These are phyloP conservation scores for Psephotus haematonotus DNA, from an alignment of 2,113 vertebrate species.

Conservation along the genomic window DNA sequence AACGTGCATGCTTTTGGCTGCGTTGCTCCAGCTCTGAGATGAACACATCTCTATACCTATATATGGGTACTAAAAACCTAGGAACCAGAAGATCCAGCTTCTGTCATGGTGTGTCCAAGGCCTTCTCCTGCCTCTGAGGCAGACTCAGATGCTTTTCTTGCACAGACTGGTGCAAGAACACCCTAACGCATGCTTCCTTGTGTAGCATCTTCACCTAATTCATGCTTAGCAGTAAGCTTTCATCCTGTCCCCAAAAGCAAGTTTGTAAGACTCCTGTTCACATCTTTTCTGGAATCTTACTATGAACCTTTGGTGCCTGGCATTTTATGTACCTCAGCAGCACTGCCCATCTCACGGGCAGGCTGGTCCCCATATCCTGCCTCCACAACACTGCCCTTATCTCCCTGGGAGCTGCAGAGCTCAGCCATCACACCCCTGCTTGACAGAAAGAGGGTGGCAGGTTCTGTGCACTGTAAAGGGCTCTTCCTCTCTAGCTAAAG, in stretches of 20 bases:
- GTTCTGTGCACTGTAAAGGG: background rate
- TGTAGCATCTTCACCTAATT: background rate
- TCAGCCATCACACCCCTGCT: background rate
- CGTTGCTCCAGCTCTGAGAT: background rate
- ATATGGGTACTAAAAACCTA: rapidly evolving
- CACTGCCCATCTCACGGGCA: rapidly evolving
- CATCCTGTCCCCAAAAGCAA: background rate
- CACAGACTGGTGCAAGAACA: background rate
- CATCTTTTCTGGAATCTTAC: background rate
- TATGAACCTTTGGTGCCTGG: rapidly evolving
- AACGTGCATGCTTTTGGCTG: background rate
- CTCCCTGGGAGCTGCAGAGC: background rate
- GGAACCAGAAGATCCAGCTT: background rate
- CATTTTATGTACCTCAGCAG: rapidly evolving
- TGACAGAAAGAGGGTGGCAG: background rate
- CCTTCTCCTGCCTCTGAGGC: background rate
- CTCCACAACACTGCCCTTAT: background rate
- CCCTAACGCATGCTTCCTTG: rapidly evolving
- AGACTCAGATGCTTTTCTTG: background rate
- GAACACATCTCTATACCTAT: background rate
- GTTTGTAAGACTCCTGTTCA: background rate
- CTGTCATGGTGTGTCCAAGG: background rate
- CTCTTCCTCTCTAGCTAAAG: background rate
- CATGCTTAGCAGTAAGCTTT: background rate
- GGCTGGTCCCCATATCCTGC: background rate